These are phyloP conservation scores for Anguilla megastoma DNA, from an alignment of 2,797 vertebrate genomes.

Conservation along the genomic window DNA sequence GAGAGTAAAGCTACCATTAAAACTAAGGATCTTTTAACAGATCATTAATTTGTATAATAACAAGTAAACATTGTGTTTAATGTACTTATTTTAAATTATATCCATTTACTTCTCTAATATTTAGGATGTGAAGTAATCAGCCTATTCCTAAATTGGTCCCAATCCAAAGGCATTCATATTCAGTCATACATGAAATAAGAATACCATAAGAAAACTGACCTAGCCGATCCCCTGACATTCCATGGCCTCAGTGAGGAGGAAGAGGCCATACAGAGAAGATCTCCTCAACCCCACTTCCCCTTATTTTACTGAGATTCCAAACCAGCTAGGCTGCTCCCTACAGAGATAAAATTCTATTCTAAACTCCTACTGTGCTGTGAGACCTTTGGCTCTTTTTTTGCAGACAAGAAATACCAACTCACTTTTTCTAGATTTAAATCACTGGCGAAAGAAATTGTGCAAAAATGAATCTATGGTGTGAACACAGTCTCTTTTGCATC, in stretches of 20 bases:
- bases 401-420: neutral
- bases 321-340: neutral
- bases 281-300: neutral
- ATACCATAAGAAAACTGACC: neutral
- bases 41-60: constrained; percentile 10
- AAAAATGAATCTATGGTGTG: neutral
- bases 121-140: neutral
- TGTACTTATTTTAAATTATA: neutral
- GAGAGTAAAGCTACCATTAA: constrained; percentile 9
- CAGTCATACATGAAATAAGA: neutral
- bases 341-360: neutral
- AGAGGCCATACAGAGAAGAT: neutral
- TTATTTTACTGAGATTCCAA: neutral
- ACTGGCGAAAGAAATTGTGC: neutral
- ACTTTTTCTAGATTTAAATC: neutral
- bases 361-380: neutral
- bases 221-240: neutral
- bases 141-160: neutral
- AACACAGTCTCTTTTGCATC: neutral
- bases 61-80: neutral
- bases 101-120: neutral
- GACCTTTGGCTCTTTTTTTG: neutral
- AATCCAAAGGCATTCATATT: neutral
- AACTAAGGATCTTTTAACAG: constrained; percentile 20
- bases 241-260: neutral